phyloP scores from a whole-genome alignment of 2,113 vertebrate species.

The Engraulis encrasicolus region DNA sequence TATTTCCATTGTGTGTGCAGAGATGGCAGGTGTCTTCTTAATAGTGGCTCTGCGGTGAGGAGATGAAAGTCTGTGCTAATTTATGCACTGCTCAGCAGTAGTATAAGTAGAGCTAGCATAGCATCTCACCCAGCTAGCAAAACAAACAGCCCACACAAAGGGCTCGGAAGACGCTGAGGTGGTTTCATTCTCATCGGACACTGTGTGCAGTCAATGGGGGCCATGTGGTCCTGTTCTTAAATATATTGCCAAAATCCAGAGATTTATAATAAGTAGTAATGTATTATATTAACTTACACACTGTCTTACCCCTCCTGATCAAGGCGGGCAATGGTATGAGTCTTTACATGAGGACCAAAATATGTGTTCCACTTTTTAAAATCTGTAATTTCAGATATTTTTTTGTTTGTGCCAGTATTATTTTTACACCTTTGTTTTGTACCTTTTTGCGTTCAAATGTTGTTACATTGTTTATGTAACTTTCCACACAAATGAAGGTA shows the following conservation, averaged over 20 bases:
- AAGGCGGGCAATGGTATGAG: constrained; percentile 50
- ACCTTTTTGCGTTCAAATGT: constrained; percentile 42
- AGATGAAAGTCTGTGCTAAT: constrained; percentile 32
- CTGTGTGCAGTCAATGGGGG: constrained; percentile 52
- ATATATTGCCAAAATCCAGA: constrained; percentile 69
- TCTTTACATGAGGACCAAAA: constrained; percentile 71
- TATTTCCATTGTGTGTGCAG: constrained; percentile 63
- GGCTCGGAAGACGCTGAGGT: constrained; percentile 39
- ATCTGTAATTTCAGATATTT: constrained; percentile 54
- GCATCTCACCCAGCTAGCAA: constrained; percentile 62
- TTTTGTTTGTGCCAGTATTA: constrained; percentile 74
- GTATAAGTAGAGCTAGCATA: constrained; percentile 37
- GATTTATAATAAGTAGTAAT: constrained; percentile 48
- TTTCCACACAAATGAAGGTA: constrained; percentile 54
- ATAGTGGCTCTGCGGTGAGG: constrained; percentile 39
- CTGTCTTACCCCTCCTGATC: constrained; percentile 57
- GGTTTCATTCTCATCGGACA: constrained; percentile 48
- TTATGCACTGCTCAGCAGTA: constrained; percentile 3
- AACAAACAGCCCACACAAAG: constrained; percentile 50
- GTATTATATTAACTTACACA: constrained; percentile 61
- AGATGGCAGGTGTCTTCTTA: constrained; percentile 43
- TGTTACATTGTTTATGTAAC: constrained; percentile 45
- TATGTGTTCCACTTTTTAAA: constrained; percentile 47
- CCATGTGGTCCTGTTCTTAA: constrained; percentile 51
- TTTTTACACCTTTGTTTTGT: constrained; percentile 47